phyloP scores from a whole-genome alignment of 2,797 vertebrate genomes.

The Petrocephalus sullivani region DNA sequence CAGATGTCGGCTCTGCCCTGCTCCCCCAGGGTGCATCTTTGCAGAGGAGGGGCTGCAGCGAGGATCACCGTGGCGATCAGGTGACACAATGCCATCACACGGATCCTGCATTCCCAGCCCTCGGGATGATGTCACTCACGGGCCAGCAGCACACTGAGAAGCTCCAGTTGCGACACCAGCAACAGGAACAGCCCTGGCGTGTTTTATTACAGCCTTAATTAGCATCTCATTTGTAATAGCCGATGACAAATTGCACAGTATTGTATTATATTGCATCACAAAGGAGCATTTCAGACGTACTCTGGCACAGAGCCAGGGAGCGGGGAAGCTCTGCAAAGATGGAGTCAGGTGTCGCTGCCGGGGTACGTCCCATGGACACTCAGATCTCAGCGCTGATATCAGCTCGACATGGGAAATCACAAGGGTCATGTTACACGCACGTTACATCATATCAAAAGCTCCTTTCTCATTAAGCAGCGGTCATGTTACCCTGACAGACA shows the following conservation, averaged over 20 bases:
- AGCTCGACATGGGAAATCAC: not conserved
- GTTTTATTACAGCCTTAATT: conserved; percentile 4
- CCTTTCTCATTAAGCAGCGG: not conserved
- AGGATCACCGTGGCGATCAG: not conserved
- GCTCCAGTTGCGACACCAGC: not conserved
- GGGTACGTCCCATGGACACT: not conserved
- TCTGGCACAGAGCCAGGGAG: not conserved
- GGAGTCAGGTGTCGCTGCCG: not conserved
- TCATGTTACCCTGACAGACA: not conserved
- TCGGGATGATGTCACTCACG: not conserved
- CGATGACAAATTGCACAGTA: not conserved
- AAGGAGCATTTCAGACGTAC: not conserved
- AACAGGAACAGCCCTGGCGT: not conserved
- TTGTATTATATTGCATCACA: not conserved
- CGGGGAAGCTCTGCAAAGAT: not conserved
- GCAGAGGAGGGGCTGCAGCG: not conserved
- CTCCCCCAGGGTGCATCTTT: not conserved
- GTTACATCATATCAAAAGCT: conserved; percentile 6
- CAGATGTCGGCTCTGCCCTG: not conserved
- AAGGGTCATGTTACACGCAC: not conserved
- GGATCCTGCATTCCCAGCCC: not conserved
- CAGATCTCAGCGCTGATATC: conserved; percentile 1
- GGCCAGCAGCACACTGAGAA: not conserved
- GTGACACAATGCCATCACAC: not conserved
- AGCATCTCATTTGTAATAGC: not conserved